A percentile compares a stretch with the other conserved stretches of the same genome.
These are phyloP conservation scores for Rhingia rostrata DNA, from an alignment of 2,888 invertebrate genomes.

Conservation along the genomic window DNA sequence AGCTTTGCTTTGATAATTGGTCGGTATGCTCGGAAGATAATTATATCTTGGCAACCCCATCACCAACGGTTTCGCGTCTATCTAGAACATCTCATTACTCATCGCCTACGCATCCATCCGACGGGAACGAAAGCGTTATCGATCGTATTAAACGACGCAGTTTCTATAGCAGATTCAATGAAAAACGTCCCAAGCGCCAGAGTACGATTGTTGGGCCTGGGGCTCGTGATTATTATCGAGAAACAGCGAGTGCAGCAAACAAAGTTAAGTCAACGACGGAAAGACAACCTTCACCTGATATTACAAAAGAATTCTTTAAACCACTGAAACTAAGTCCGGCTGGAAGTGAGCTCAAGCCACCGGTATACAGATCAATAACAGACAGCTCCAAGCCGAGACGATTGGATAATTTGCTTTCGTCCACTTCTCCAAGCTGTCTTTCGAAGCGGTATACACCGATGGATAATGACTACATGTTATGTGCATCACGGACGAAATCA, in stretches of 20 bases:
- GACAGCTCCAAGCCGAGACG: conserved; percentile 80
- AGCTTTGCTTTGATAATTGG: conserved; percentile 86
- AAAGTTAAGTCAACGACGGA: conserved; percentile 76
- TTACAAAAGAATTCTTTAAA: conserved; percentile 80
- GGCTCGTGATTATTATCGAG: conserved; percentile 84
- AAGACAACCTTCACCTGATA: conserved; percentile 80
- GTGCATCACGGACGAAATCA: conserved; percentile 51
- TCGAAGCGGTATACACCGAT: conserved; percentile 77
- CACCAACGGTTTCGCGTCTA: conserved; percentile 82
- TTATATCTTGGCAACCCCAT: conserved; percentile 80
- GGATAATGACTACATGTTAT: conserved; percentile 78
- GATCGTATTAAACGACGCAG: conserved; percentile 94
- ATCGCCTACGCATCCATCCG: conserved; percentile 81
- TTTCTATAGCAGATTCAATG: conserved; percentile 94
- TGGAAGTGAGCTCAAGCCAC: conserved; percentile 81
- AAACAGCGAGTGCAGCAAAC: conserved; percentile 73
- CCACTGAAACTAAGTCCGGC: conserved; percentile 81
- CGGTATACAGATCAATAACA: conserved; percentile 79
- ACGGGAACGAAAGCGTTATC: conserved; percentile 88
- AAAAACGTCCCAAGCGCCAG: conserved; percentile 89
- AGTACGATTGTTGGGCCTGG: conserved; percentile 87
- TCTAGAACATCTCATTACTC: conserved; percentile 83
- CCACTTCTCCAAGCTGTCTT: conserved; percentile 80
- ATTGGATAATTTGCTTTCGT: conserved; percentile 79
- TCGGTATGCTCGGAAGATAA: conserved; percentile 86